A percentile compares a stretch with the other conserved stretches of the same genome.
Evolutionary conservation across 1,140 invertebrate genomes (phyloP).

Genomic region (Drosophila tristis): DNA sequence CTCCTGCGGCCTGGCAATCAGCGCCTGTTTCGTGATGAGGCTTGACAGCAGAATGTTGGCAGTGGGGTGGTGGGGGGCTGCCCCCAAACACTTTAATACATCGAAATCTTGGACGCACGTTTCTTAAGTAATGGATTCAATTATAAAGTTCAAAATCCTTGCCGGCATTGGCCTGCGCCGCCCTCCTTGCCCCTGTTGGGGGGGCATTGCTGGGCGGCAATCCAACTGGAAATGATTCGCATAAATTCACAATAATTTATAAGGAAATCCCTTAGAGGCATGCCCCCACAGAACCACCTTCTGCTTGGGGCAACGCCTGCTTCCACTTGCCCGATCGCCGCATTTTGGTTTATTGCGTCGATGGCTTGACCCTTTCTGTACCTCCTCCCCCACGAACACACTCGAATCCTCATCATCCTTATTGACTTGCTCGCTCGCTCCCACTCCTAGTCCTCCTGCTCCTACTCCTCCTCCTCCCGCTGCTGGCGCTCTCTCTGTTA

Average conservation of each 20-base stretch:
- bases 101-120: conserved; percentile 79
- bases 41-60: background rate
- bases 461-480: conserved; percentile 49
- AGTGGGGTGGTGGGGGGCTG: background rate
- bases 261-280: conserved; percentile 73
- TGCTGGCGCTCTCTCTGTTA: conserved; percentile 31
- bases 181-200: conserved; percentile 7
- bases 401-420: conserved; percentile 55
- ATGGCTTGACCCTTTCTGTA: conserved; percentile 76
- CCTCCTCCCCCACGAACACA: conserved; percentile 10
- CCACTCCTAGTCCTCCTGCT: conserved; percentile 42
- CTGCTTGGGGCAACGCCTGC: conserved; percentile 28
- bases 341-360: conserved; percentile 67
- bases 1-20: conserved; percentile 43
- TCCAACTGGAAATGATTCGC: conserved; percentile 80
- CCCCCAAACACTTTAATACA: conserved; percentile 73
- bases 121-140: conserved; percentile 81
- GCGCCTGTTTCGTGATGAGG: conserved; percentile 1
- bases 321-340: conserved; percentile 45
- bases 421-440: conserved; percentile 70
- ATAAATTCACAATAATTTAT: conserved; percentile 83
- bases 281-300: conserved; percentile 1
- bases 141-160: conserved; percentile 81
- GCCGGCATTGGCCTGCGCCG: conserved; percentile 49
- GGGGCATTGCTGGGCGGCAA: conserved; percentile 52